phyloP scores from a whole-genome alignment of 2,113 vertebrate genomes.

The Melanerpes aurifrons region DNA sequence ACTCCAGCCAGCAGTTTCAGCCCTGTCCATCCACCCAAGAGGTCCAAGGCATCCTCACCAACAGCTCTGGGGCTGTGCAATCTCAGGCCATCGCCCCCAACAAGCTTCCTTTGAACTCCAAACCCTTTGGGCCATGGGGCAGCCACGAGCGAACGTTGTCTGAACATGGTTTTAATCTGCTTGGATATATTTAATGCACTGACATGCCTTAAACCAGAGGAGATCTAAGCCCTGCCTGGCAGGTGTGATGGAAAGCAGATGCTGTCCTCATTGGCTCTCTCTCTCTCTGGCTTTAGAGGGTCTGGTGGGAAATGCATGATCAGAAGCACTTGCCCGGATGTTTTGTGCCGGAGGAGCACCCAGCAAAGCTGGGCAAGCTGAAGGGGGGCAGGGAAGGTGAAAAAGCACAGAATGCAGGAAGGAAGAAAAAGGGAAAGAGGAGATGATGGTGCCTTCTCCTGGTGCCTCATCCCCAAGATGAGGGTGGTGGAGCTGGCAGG shows the following conservation, averaged over 20 bases:
- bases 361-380: not conserved
- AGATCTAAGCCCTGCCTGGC: constrained; percentile 13
- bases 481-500: fast-evolving
- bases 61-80: not conserved
- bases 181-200: constrained; percentile 19
- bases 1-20: not conserved
- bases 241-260: constrained; percentile 45
- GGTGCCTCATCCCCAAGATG: too few relatives aligned
- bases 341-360: not conserved
- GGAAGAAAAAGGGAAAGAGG: not conserved
- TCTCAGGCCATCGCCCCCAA: not conserved
- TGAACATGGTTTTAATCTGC: not conserved
- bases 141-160: not conserved
- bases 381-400: not conserved
- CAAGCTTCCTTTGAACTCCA: not conserved
- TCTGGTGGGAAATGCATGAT: not conserved
- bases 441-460: too few relatives aligned
- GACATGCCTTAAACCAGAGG: not conserved
- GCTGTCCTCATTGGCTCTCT: not conserved
- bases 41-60: not conserved
- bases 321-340: not conserved
- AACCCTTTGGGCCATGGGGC: fast-evolving
- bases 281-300: not conserved
- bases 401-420: not conserved
- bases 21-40: not conserved